These are phyloP conservation scores for Manis javanica DNA, from an alignment of 2,797 vertebrate species.

Conservation along the genomic window DNA sequence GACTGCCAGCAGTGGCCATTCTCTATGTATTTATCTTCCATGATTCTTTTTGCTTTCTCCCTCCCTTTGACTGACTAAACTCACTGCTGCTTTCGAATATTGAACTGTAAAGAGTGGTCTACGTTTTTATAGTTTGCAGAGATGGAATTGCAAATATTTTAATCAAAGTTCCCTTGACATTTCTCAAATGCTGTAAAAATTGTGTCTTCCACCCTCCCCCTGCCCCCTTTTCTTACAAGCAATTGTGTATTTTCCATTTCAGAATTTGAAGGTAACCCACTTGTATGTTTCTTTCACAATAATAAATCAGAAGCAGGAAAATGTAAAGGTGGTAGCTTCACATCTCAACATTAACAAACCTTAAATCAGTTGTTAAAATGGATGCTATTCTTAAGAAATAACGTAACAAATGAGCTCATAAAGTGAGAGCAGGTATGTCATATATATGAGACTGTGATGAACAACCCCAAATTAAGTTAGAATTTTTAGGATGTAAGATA, in stretches of 20 bases:
- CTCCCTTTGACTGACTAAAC: neutral
- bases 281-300: constrained; percentile 84
- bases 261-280: constrained; percentile 86
- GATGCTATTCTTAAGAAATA: constrained; percentile 82
- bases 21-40: neutral
- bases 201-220: neutral
- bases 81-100: neutral
- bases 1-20: neutral
- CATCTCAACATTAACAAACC: constrained; percentile 85
- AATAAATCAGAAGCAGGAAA: constrained; percentile 84
- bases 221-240: constrained; percentile 80
- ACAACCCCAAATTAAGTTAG: neutral
- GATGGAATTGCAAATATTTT: neutral
- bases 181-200: neutral
- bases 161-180: neutral
- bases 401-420: constrained; percentile 83
- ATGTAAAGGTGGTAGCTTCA: constrained; percentile 84
- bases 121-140: neutral
- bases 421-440: constrained; percentile 85
- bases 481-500: neutral
- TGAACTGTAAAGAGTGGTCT: neutral
- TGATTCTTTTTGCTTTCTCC: neutral
- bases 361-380: constrained; percentile 82
- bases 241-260: constrained; percentile 87
- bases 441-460: neutral